These are phyloP conservation scores for Cotesia typhae DNA, from an alignment of 1,140 invertebrate species.

Conservation along the genomic window DNA sequence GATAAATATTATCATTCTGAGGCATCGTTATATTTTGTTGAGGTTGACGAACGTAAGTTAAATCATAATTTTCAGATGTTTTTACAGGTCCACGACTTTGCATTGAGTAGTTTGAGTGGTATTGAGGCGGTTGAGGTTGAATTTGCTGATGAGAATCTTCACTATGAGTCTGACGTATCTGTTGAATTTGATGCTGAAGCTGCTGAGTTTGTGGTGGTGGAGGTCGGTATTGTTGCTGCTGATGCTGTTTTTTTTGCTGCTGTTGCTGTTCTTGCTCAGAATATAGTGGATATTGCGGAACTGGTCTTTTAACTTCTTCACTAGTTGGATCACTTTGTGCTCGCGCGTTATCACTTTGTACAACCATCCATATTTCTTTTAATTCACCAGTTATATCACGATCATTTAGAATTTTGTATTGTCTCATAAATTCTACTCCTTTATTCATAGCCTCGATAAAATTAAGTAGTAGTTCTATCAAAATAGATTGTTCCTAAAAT, in stretches of 20 bases:
- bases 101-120: conserved; percentile 20
- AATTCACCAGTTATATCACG: conserved; percentile 75
- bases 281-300: conserved; percentile 50
- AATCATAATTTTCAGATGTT: not conserved
- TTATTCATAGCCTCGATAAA: conserved; percentile 77
- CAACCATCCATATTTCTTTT: conserved; percentile 77
- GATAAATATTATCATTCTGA: conserved; percentile 50
- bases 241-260: conserved; percentile 13
- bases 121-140: conserved; percentile 25
- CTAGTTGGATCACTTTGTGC: conserved; percentile 53
- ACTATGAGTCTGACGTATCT: conserved; percentile 22
- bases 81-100: not conserved
- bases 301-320: conserved; percentile 44
- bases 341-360: conserved; percentile 72
- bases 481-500: conserved; percentile 69
- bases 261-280: conserved; percentile 45
- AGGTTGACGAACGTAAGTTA: not conserved
- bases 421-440: conserved; percentile 68
- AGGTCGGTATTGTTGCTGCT: conserved; percentile 33
- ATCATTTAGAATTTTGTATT: conserved; percentile 73
- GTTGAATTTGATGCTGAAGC: conserved; percentile 18
- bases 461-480: conserved; percentile 74
- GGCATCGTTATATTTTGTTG: conserved; percentile 40
- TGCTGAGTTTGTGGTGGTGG: conserved; percentile 21
- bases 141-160: conserved; percentile 16